Evolutionary conservation across 2,797 vertebrate species (phyloP).

Genomic region (Enteromius afrohamiltoni): DNA sequence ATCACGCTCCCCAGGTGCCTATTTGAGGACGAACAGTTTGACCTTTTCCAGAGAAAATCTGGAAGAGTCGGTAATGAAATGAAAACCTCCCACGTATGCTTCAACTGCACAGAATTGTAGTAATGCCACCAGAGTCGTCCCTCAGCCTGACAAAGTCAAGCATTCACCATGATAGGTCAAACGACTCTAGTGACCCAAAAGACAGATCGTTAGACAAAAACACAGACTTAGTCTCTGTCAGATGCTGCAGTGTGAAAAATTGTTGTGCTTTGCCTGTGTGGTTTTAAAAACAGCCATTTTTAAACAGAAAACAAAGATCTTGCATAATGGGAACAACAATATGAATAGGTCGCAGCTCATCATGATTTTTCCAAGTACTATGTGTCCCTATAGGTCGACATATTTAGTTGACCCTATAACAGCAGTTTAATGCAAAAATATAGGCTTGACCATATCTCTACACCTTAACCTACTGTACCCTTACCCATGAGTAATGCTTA

Average conservation of each 20-base stretch:
- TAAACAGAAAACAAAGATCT: neutral
- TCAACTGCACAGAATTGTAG: constrained; percentile 12
- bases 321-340: neutral
- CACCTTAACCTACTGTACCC: no score
- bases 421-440: no score
- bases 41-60: constrained; percentile 45
- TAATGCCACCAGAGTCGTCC: neutral
- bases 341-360: neutral
- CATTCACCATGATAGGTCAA: neutral
- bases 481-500: no score
- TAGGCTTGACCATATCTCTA: no score
- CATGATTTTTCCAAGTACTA: no score
- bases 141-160: constrained; percentile 2
- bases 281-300: neutral
- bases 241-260: neutral
- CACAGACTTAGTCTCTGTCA: neutral
- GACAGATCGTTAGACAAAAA: neutral
- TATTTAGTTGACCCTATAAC: no score
- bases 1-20: constrained; percentile 46
- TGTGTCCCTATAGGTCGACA: no score
- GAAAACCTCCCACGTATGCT: constrained; percentile 30
- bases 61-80: constrained; percentile 46
- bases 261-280: neutral
- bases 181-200: neutral
- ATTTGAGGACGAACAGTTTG: constrained; percentile 43